Evolutionary conservation across 1,140 invertebrate species (phyloP).

Genomic region (Penaeus indicus): DNA sequence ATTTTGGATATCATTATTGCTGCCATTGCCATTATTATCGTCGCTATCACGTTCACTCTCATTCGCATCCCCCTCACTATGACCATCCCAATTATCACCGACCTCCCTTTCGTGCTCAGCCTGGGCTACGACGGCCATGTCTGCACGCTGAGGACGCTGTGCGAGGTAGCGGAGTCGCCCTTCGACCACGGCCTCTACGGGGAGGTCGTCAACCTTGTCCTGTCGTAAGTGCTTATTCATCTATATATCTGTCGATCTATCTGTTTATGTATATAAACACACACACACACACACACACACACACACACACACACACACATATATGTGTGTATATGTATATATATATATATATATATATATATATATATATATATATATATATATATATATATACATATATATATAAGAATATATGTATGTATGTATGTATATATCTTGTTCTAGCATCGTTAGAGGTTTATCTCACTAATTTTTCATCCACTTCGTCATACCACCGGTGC

Average conservation of each 20-base stretch:
- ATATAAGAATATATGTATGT: neutral
- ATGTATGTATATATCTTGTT: neutral
- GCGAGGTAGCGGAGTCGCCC: slow-evolving; percentile 37
- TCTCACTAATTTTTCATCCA: too few species aligned
- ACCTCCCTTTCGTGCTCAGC: neutral
- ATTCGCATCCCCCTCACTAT: too few species aligned
- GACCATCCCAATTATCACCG: too few species aligned
- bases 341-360: slow-evolving; percentile 33
- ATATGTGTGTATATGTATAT: slow-evolving; percentile 14
- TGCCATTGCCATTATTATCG: too few species aligned
- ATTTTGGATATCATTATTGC: too few species aligned
- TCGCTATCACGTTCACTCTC: too few species aligned
- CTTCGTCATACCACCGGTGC: too few species aligned
- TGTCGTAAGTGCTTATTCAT: slow-evolving; percentile 31
- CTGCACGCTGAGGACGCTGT: slow-evolving; percentile 43
- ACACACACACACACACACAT: slow-evolving; percentile 7
- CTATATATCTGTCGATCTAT: neutral
- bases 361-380: slow-evolving; percentile 35
- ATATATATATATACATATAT: neutral
- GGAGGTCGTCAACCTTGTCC: slow-evolving; percentile 42
- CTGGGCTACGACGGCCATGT: slow-evolving; percentile 35
- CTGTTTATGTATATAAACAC: neutral
- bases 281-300: slow-evolving; percentile 1
- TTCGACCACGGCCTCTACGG: slow-evolving; percentile 37
- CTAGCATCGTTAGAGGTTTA: too few species aligned